Evolutionary conservation across 2,888 invertebrate genomes (phyloP).

Genomic region (Melinopterus prodromus): DNA sequence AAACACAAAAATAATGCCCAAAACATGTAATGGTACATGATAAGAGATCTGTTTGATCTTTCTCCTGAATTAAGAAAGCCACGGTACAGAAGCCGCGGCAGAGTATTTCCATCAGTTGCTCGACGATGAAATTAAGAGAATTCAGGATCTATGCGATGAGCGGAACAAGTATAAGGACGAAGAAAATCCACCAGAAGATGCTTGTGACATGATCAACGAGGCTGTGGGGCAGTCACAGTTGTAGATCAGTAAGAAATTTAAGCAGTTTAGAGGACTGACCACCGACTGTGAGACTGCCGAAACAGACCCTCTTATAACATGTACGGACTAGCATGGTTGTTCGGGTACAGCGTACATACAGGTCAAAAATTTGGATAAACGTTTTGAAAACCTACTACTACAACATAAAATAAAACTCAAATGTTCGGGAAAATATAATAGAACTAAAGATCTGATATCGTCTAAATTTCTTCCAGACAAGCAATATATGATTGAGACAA

Average conservation of each 20-base stretch:
- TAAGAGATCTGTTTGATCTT: constrained; percentile 35
- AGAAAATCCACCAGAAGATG: constrained; percentile 62
- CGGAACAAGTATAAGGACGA: constrained; percentile 64
- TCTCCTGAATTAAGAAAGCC: constrained; percentile 38
- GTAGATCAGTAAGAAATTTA: constrained; percentile 78
- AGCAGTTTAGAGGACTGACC: constrained; percentile 75
- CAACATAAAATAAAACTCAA: too few relatives aligned
- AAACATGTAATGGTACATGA: too few relatives aligned
- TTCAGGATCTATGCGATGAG: constrained; percentile 63
- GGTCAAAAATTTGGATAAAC: constrained; percentile 69
- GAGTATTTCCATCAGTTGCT: constrained; percentile 60
- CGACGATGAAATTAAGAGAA: constrained; percentile 63
- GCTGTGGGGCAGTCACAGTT: constrained; percentile 82
- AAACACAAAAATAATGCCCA: too few relatives aligned
- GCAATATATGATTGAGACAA: background rate
- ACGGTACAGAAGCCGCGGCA: constrained; percentile 54
- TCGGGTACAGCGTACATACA: constrained; percentile 89
- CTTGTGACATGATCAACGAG: constrained; percentile 69
- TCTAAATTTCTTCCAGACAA: too few relatives aligned
- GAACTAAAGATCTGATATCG: too few relatives aligned
- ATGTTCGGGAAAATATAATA: too few relatives aligned
- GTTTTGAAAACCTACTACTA: constrained; percentile 68
- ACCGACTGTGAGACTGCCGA: constrained; percentile 54
- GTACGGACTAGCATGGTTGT: constrained; percentile 83
- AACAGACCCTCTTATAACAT: constrained; percentile 65